Evolutionary conservation across 2,888 invertebrate species (phyloP).

Genomic region (Epirrita christyi): DNA sequence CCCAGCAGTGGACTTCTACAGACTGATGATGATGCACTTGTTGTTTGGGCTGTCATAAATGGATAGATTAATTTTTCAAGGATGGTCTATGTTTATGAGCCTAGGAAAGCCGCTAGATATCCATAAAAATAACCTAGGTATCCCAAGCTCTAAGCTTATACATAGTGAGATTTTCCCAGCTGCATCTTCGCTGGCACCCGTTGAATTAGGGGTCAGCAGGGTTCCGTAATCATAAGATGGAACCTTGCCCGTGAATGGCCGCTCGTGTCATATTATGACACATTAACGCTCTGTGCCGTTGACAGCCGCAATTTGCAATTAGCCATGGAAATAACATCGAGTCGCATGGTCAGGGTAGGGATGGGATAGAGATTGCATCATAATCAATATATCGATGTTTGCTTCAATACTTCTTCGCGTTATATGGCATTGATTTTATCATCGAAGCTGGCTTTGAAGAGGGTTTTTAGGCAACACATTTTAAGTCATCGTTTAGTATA

Average conservation of each 20-base stretch:
- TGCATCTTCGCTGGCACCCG: conserved; percentile 33
- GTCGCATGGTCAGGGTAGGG: conserved; percentile 54
- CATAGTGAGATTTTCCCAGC: conserved; percentile 22
- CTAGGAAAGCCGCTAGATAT: background rate
- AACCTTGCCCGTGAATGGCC: conserved; percentile 51
- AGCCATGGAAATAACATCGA: conserved; percentile 76
- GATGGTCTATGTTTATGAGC: background rate
- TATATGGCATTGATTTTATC: no score
- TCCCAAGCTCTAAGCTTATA: no score
- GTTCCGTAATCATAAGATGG: conserved; percentile 47
- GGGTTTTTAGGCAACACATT: no score
- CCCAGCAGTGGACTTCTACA: no score
- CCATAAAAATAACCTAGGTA: no score
- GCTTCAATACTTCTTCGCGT: no score
- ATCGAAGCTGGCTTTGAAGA: no score
- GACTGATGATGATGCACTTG: no score
- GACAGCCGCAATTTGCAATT: conserved; percentile 83
- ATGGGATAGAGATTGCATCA: conserved; percentile 27
- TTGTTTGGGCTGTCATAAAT: no score
- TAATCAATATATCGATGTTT: conserved; percentile 20
- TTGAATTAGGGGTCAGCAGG: conserved; percentile 47
- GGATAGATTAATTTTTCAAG: no score
- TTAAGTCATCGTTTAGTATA: no score
- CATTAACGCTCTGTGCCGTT: conserved; percentile 75
- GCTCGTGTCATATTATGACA: conserved; percentile 68